phyloP scores from a whole-genome alignment of 2,888 invertebrate species.

The Drosophila ustulata region DNA sequence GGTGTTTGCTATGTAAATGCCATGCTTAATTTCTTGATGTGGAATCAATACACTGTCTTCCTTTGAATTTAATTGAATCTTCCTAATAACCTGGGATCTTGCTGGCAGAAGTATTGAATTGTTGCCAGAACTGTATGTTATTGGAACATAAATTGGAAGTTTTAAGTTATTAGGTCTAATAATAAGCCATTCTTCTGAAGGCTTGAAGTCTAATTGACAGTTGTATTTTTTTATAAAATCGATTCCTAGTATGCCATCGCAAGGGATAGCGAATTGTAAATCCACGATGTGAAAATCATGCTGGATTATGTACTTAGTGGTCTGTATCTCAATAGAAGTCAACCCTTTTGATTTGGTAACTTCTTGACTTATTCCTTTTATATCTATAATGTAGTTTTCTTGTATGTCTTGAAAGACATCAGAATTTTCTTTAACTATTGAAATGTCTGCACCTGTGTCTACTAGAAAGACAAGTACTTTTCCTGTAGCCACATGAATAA shows the following conservation, averaged over 20 bases:
- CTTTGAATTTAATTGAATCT: too few relatives aligned
- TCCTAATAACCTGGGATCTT: not conserved
- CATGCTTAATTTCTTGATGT: too few relatives aligned
- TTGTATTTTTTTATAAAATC: not conserved
- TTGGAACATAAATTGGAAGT: not conserved
- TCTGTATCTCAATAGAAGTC: not conserved
- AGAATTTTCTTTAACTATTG: not conserved
- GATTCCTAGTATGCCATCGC: not conserved
- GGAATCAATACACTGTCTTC: too few relatives aligned
- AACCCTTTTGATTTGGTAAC: not conserved
- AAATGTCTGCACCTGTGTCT: too few relatives aligned
- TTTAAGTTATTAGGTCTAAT: not conserved
- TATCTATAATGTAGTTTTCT: not conserved
- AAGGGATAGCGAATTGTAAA: not conserved
- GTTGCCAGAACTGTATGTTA: not conserved
- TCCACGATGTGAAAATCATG: not conserved
- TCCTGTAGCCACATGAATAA: too few relatives aligned
- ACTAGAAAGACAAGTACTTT: too few relatives aligned
- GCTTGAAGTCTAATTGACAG: not conserved
- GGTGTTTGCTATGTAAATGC: too few relatives aligned
- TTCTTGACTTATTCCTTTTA: not conserved
- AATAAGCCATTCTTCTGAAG: not conserved
- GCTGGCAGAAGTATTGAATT: slow-evolving; percentile 4
- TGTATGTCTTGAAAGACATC: not conserved
- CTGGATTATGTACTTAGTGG: not conserved